phyloP scores from a whole-genome alignment of 1,140 invertebrate genomes.

The Drosophila grimshawi region DNA sequence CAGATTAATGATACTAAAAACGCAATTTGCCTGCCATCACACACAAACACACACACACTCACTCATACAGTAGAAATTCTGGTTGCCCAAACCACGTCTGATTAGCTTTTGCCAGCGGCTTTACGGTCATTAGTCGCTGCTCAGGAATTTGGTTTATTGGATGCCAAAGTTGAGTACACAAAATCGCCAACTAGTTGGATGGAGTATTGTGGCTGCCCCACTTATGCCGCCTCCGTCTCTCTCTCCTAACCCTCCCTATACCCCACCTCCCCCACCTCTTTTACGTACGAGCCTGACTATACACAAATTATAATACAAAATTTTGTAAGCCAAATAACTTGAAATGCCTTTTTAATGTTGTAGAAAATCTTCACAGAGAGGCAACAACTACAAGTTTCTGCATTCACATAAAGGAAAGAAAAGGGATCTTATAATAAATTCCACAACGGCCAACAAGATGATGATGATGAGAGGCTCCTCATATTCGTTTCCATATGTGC shows the following conservation, averaged over 20 bases:
- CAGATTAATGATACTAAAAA: constrained; percentile 76
- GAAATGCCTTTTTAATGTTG: constrained; percentile 80
- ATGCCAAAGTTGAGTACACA: constrained; percentile 59
- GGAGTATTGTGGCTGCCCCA: not conserved
- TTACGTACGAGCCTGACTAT: constrained; percentile 57
- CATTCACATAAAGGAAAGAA: constrained; percentile 71
- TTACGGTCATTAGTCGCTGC: constrained; percentile 76
- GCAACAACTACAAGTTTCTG: constrained; percentile 64
- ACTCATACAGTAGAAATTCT: constrained; percentile 20
- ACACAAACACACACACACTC: constrained; percentile 20
- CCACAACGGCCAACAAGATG: constrained; percentile 75
- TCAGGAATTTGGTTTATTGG: constrained; percentile 69
- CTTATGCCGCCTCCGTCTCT: too few species aligned
- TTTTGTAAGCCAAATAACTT: constrained; percentile 70
- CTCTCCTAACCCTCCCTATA: too few species aligned
- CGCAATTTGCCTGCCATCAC: constrained; percentile 29
- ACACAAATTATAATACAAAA: constrained; percentile 74
- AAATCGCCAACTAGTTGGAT: constrained; percentile 56
- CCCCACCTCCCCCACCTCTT: not conserved
- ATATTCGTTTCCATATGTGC: constrained; percentile 37
- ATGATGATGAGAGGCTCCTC: constrained; percentile 45
- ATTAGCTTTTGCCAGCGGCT: constrained; percentile 68
- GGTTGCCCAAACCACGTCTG: constrained; percentile 42
- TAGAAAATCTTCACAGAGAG: constrained; percentile 71
- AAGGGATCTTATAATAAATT: constrained; percentile 83